phyloP scores from a whole-genome alignment of 2,888 invertebrate genomes.

The Siphlonurus alternatus region DNA sequence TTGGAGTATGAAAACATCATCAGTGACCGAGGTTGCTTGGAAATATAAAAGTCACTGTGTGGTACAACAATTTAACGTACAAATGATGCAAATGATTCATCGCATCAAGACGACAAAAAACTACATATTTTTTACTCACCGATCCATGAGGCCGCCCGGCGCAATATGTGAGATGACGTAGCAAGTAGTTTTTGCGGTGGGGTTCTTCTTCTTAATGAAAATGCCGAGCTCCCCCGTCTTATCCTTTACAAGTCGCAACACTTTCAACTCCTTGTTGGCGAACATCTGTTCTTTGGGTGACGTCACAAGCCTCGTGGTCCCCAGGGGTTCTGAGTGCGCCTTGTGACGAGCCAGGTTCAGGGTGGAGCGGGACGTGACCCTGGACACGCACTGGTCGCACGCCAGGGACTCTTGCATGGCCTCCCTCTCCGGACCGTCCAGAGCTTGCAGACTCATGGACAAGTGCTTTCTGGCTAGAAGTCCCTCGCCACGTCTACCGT shows the following conservation, averaged over 20 bases:
- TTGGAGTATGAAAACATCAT: too few species aligned
- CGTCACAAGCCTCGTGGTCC: not conserved
- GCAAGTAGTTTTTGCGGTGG: conserved; percentile 14
- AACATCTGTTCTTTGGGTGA: conserved; percentile 3
- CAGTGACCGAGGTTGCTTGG: too few species aligned
- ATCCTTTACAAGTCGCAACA: conserved; percentile 19
- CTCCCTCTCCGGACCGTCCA: not conserved
- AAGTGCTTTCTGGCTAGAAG: not conserved
- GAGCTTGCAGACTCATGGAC: not conserved
- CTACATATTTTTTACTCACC: conserved; percentile 28
- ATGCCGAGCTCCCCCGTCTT: conserved; percentile 20
- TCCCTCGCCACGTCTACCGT: not conserved
- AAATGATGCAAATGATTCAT: not conserved
- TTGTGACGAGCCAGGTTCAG: not conserved
- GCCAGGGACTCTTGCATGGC: not conserved
- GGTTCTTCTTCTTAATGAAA: conserved; percentile 20
- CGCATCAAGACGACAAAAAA: not conserved
- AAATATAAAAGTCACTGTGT: too few species aligned
- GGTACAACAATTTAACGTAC: too few species aligned
- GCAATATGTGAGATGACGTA: conserved; percentile 33
- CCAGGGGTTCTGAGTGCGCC: not conserved
- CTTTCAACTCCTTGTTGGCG: conserved; percentile 19
- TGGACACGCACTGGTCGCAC: not conserved
- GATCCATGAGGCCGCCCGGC: conserved; percentile 31
- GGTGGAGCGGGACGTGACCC: not conserved